Evolutionary conservation across 2,888 invertebrate species (phyloP).

Genomic region (Antheraea yamamai): DNA sequence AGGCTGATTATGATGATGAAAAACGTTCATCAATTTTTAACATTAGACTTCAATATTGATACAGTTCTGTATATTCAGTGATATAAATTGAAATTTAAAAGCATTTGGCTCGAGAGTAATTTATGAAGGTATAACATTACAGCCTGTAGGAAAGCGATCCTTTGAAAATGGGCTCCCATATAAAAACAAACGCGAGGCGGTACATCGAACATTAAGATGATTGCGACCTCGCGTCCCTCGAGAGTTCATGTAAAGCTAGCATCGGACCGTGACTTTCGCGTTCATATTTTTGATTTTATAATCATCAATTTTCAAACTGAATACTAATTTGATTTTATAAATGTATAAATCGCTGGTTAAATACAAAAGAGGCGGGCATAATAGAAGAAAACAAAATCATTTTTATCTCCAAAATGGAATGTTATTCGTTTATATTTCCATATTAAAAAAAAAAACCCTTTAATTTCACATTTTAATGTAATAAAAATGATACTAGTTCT

Average conservation of each 20-base stretch:
- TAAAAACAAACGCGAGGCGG: conserved; percentile 23
- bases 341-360: too few species aligned
- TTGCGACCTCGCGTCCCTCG: conserved; percentile 30
- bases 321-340: neutral
- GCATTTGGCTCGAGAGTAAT: conserved; percentile 15
- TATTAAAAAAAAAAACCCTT: too few species aligned
- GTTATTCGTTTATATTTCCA: too few species aligned
- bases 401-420: too few species aligned
- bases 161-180: conserved; percentile 22
- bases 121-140: conserved; percentile 21
- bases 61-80: neutral
- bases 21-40: neutral
- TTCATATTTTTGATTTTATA: neutral
- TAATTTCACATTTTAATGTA: too few species aligned
- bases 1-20: too few species aligned
- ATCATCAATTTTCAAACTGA: neutral
- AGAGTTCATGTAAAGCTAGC: conserved; percentile 19
- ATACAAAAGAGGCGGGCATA: too few species aligned
- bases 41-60: neutral
- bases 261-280: neutral
- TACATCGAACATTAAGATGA: conserved; percentile 29
- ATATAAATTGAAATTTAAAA: conserved; percentile 16
- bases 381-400: too few species aligned
- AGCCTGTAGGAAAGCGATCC: conserved; percentile 19
- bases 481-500: too few species aligned